phyloP scores from a whole-genome alignment of 1,140 invertebrate species.

The Cotesia typhae region DNA sequence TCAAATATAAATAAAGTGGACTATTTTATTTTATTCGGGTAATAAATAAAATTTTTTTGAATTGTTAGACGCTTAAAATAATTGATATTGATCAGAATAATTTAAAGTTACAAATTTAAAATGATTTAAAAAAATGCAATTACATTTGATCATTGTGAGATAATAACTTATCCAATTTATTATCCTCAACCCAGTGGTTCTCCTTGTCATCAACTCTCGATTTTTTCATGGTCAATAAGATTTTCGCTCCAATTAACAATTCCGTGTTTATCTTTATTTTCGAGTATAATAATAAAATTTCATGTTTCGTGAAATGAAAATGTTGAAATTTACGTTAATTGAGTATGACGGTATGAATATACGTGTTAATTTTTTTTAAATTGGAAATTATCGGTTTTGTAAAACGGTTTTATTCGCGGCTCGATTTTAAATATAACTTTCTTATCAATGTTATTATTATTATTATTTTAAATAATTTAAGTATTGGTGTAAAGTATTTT shows the following conservation, averaged over 20 bases:
- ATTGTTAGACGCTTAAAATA: no score
- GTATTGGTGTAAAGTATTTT: no score
- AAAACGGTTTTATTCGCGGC: no score
- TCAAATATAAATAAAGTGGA: no score
- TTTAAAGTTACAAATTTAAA: neutral
- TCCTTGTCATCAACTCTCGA: conserved; percentile 43
- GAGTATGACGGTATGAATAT: neutral
- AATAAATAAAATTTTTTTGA: no score
- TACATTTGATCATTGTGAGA: conserved; percentile 19
- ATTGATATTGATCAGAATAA: neutral
- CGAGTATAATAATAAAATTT: neutral
- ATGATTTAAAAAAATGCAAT: neutral
- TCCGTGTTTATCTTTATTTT: neutral
- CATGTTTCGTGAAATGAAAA: neutral
- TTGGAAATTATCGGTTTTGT: no score
- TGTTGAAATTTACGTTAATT: neutral
- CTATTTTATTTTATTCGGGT: no score
- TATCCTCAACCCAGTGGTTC: conserved; percentile 45
- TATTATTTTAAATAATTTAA: no score
- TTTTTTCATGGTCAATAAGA: conserved; percentile 20
- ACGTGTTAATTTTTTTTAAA: no score
- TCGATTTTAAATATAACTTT: no score
- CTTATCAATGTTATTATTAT: no score
- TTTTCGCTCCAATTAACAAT: neutral
- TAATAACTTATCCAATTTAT: conserved; percentile 11